Percentiles rank a stretch among this genome's conserved stretches.
Conservation (phyloP, 2,113 vertebrate species). For the Hypomesus transpacificus region DNA sequence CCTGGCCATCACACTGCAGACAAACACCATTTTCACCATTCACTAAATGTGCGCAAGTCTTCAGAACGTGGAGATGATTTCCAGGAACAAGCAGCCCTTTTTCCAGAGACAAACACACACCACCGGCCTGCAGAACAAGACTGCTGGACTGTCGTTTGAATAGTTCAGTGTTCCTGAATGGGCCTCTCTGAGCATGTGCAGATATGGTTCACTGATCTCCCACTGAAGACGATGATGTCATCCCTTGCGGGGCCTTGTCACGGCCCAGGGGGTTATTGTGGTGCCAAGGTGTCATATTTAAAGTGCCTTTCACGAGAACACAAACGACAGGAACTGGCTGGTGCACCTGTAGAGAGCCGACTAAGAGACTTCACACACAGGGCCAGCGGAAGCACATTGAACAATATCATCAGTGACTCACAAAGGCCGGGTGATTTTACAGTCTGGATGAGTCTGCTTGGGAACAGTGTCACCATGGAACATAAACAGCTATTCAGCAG, state of each 20-base stretch:
- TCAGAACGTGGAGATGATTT: no score
- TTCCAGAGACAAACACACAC: not conserved
- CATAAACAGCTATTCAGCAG: not conserved
- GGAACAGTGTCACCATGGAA: not conserved
- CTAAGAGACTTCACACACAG: not conserved
- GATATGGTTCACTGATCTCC: constrained; percentile 43
- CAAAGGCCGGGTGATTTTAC: not conserved
- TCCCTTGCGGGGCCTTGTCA: constrained; percentile 49
- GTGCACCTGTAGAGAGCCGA: constrained; percentile 51
- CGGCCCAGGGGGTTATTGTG: constrained; percentile 52
- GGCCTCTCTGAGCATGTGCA: constrained; percentile 13
- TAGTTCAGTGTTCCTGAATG: constrained; percentile 24
- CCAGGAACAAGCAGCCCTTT: not conserved
- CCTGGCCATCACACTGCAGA: no score
- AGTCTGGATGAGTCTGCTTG: not conserved
- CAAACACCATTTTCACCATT: no score
- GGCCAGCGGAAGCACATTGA: not conserved
- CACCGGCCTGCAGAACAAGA: not conserved
- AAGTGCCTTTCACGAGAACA: constrained; percentile 50
- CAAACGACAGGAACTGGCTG: constrained; percentile 52
- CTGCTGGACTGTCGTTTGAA: constrained; percentile 2
- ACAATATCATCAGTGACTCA: constrained; percentile 13
- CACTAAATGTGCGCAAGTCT: no score
- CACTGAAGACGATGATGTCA: constrained; percentile 60
- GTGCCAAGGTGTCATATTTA: constrained; percentile 56